These are phyloP conservation scores for Sphaerophoria taeniata DNA, from an alignment of 2,888 invertebrate species.

Conservation along the genomic window DNA sequence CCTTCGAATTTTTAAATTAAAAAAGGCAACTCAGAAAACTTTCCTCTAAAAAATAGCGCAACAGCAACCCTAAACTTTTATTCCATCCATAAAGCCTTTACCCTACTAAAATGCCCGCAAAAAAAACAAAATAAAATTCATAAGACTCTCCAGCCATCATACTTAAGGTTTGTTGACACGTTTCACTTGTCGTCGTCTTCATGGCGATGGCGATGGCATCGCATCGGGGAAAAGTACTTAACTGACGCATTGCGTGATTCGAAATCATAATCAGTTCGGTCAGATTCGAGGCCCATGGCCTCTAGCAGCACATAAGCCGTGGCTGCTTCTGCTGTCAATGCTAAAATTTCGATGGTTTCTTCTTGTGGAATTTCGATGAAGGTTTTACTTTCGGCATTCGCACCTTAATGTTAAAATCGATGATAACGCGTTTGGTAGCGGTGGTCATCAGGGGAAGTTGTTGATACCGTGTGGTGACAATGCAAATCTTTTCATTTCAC, in stretches of 20 bases:
- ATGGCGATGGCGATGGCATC: too few species aligned
- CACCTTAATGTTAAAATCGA: slow-evolving; percentile 65
- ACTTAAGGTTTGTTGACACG: slow-evolving; percentile 65
- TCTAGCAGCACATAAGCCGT: neutral
- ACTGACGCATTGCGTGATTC: slow-evolving; percentile 72
- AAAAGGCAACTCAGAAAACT: slow-evolving; percentile 16
- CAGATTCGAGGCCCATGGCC: slow-evolving; percentile 43
- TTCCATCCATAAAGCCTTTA: slow-evolving; percentile 2
- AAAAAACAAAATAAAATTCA: neutral
- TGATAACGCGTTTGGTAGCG: slow-evolving; percentile 46
- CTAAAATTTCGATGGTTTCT: slow-evolving; percentile 52
- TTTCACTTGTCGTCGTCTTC: slow-evolving; percentile 45
- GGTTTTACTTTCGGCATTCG: slow-evolving; percentile 73
- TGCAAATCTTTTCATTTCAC: neutral
- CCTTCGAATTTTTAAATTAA: neutral
- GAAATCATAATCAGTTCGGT: slow-evolving; percentile 60
- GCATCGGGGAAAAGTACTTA: slow-evolving; percentile 59
- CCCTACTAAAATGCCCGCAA: neutral
- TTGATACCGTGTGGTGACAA: slow-evolving; percentile 1
- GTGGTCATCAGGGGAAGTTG: neutral
- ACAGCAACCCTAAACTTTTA: slow-evolving; percentile 20
- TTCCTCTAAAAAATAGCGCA: slow-evolving; percentile 8
- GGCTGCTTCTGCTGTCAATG: neutral
- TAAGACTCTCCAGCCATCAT: slow-evolving; percentile 5
- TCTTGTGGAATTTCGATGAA: slow-evolving; percentile 69